phyloP scores from a whole-genome alignment of 1,140 invertebrate species.

The Dinoponera quadriceps region DNA sequence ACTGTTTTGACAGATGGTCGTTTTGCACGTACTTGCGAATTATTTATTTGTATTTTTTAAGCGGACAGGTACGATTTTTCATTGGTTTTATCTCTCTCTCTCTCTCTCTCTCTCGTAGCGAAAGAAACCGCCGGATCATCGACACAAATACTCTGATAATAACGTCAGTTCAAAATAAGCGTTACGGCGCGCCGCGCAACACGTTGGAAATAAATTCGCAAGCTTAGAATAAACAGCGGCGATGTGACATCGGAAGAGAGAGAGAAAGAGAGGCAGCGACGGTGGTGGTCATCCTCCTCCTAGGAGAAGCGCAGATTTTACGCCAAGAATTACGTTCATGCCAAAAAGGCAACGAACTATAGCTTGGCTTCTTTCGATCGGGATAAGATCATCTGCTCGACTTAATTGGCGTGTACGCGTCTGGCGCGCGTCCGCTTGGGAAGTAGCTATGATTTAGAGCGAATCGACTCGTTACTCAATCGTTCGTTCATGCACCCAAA shows the following conservation, averaged over 20 bases:
- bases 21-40: background rate
- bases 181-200: background rate
- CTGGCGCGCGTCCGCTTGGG: slow-evolving; percentile 36
- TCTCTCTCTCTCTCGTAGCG: too few relatives aligned
- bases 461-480: slow-evolving; percentile 31
- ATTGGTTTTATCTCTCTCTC: background rate
- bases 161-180: slow-evolving; percentile 25
- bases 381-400: slow-evolving; percentile 50
- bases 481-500: slow-evolving; percentile 25
- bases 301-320: background rate
- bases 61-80: background rate
- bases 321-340: slow-evolving; percentile 5
- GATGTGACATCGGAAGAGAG: slow-evolving; percentile 12
- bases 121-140: slow-evolving; percentile 11
- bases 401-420: slow-evolving; percentile 58
- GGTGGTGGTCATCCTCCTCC: background rate
- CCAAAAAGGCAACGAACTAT: slow-evolving; percentile 44
- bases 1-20: slow-evolving; percentile 33
- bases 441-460: slow-evolving; percentile 56
- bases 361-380: slow-evolving; percentile 45
- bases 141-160: slow-evolving; percentile 40
- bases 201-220: slow-evolving; percentile 43
- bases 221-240: slow-evolving; percentile 34
- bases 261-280: background rate
- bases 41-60: background rate